These are phyloP conservation scores for Etheostoma nigrum DNA, from an alignment of 2,797 vertebrate species.

Conservation along the genomic window DNA sequence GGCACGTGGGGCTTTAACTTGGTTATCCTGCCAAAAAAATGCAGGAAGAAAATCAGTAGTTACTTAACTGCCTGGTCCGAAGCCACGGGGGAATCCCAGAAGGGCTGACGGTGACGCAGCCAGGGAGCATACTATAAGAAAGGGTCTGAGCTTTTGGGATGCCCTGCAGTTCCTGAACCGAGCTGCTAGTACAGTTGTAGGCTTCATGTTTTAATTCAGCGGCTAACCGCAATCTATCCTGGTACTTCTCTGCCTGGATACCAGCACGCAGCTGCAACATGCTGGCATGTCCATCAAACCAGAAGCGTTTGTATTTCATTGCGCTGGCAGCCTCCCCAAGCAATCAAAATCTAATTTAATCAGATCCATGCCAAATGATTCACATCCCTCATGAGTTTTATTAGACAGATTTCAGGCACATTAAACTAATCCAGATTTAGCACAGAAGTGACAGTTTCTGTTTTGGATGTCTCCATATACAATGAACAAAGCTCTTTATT, in stretches of 20 bases:
- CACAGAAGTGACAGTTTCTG: constrained; percentile 20
- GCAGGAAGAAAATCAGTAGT: constrained; percentile 55
- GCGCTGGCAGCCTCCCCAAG: constrained; percentile 45
- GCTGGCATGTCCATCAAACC: constrained; percentile 59
- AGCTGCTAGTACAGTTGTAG: constrained; percentile 36
- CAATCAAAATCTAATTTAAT: constrained; percentile 64
- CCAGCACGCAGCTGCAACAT: constrained; percentile 64
- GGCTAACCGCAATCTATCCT: constrained; percentile 49
- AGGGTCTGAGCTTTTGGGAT: constrained; percentile 64
- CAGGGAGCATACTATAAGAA: constrained; percentile 28
- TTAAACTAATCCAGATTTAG: constrained; percentile 24
- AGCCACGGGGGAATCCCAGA: constrained; percentile 80
- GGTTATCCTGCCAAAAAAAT: constrained; percentile 78
- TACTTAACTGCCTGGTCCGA: constrained; percentile 76
- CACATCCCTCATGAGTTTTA: constrained; percentile 6
- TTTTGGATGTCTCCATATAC: constrained; percentile 32
- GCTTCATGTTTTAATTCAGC: constrained; percentile 40
- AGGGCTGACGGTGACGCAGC: constrained; percentile 62
- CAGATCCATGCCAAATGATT: constrained; percentile 30
- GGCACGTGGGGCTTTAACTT: constrained; percentile 64
- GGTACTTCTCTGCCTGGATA: constrained; percentile 73
- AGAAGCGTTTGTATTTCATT: constrained; percentile 61
- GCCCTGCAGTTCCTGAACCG: constrained; percentile 44
- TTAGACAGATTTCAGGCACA: constrained; percentile 9
- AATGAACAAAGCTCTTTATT: constrained; percentile 27